Evolutionary conservation across 53 echinoderm and acorn worm species (phyloP).

Genomic region (Stichopus horrens): DNA sequence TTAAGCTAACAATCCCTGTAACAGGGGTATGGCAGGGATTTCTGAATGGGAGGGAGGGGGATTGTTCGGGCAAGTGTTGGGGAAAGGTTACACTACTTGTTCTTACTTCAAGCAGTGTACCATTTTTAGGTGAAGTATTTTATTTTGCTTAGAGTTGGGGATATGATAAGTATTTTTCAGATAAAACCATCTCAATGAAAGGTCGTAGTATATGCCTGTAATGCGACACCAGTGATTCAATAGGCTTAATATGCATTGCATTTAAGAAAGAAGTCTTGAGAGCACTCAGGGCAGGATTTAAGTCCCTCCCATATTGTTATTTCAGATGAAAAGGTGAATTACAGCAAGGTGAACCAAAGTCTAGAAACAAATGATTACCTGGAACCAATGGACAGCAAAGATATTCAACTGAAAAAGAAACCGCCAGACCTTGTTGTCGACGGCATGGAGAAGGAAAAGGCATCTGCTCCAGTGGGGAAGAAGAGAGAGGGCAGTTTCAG

Average conservation of each 20-base stretch:
- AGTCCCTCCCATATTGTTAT: not conserved
- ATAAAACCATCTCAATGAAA: too few species aligned
- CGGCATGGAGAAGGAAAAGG: conserved; percentile 40
- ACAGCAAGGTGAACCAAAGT: conserved; percentile 51
- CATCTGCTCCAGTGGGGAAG: conserved; percentile 33
- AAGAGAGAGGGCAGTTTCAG: conserved; percentile 41
- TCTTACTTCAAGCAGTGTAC: not conserved
- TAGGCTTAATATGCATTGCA: too few species aligned
- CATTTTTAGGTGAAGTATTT: not conserved
- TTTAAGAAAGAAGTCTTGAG: not conserved
- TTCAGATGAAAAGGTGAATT: conserved; percentile 73
- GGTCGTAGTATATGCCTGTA: too few species aligned
- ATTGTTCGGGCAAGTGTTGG: too few species aligned
- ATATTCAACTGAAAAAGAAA: conserved; percentile 49
- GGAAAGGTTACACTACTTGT: too few species aligned
- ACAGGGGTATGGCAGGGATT: too few species aligned
- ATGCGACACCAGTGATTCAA: too few species aligned
- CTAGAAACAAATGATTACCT: conserved; percentile 77
- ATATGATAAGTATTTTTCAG: too few species aligned
- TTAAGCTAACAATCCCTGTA: too few species aligned
- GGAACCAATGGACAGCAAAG: conserved; percentile 77
- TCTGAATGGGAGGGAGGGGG: too few species aligned
- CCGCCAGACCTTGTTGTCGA: conserved; percentile 48
- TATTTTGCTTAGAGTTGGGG: too few species aligned
- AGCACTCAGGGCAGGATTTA: not conserved